Conservation (phyloP, 2,797 vertebrate genomes). For the Hybognathus amarus region DNA sequence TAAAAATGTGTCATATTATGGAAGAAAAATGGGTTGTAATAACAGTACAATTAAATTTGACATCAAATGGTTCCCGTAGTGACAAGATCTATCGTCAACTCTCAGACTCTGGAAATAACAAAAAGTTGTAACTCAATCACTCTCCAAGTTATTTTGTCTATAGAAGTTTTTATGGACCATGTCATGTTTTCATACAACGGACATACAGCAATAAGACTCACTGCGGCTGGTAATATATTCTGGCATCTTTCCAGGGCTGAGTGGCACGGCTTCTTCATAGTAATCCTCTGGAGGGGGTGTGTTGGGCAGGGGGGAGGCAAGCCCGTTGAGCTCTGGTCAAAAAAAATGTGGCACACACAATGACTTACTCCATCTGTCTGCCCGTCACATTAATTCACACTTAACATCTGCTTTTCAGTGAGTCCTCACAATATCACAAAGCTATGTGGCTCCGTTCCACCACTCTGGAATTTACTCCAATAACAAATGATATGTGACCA, state of each 20-base stretch:
- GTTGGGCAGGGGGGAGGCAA: conserved; percentile 87
- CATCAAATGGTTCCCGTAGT: neutral
- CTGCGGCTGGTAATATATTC: conserved; percentile 88
- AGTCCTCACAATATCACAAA: conserved; percentile 28
- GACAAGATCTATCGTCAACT: neutral
- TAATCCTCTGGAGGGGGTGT: conserved; percentile 95
- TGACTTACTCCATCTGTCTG: conserved; percentile 39
- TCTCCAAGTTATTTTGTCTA: neutral
- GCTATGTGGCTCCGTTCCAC: conserved; percentile 20
- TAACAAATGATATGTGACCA: conserved; percentile 39
- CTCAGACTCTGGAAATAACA: neutral
- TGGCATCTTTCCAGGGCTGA: conserved; percentile 87
- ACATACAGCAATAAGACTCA: conserved; percentile 59
- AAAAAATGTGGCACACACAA: conserved; percentile 15
- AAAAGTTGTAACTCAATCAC: neutral
- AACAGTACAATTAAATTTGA: neutral
- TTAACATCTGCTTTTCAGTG: conserved; percentile 41
- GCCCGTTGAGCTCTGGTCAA: conserved; percentile 78
- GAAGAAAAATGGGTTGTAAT: no score
- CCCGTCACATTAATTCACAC: conserved; percentile 9
- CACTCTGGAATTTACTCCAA: conserved; percentile 24
- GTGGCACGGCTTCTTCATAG: conserved; percentile 95
- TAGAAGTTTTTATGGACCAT: neutral
- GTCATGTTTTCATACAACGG: neutral
- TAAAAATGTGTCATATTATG: neutral